Conservation (phyloP, 2,797 vertebrate genomes). For the Melanotaenia parkinsoni region DNA sequence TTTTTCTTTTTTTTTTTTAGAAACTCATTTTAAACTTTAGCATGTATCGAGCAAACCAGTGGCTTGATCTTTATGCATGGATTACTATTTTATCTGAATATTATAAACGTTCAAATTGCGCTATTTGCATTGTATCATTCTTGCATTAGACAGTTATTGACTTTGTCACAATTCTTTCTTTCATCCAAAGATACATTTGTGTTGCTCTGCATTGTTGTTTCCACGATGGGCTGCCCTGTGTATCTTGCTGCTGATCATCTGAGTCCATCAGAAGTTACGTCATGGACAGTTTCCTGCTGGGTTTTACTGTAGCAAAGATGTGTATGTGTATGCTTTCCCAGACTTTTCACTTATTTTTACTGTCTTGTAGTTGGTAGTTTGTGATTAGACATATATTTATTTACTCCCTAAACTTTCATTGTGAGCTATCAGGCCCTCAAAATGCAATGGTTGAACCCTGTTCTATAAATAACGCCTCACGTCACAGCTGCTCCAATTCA, state of each 20-base stretch:
- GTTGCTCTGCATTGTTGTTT: neutral
- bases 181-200: neutral
- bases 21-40: neutral
- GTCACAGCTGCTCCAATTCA: constrained; percentile 42
- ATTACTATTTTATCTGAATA: too few relatives aligned
- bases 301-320: neutral
- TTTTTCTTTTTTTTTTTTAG: neutral
- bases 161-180: neutral
- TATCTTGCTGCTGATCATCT: neutral
- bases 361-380: neutral
- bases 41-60: too few relatives aligned
- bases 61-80: too few relatives aligned
- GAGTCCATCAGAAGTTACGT: neutral
- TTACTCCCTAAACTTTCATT: constrained; percentile 26
- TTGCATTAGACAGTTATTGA: neutral
- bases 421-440: constrained; percentile 11
- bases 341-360: neutral
- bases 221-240: neutral
- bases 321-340: neutral
- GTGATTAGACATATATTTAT: constrained; percentile 13
- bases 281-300: neutral
- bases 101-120: too few relatives aligned
- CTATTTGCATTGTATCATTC: neutral
- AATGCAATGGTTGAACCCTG: constrained; percentile 30
- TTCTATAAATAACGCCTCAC: constrained; percentile 56